Percentiles rank a stretch among this genome's conserved stretches.
phyloP scores from a whole-genome alignment of 2,797 vertebrate genomes.

The Darevskia mixta region DNA sequence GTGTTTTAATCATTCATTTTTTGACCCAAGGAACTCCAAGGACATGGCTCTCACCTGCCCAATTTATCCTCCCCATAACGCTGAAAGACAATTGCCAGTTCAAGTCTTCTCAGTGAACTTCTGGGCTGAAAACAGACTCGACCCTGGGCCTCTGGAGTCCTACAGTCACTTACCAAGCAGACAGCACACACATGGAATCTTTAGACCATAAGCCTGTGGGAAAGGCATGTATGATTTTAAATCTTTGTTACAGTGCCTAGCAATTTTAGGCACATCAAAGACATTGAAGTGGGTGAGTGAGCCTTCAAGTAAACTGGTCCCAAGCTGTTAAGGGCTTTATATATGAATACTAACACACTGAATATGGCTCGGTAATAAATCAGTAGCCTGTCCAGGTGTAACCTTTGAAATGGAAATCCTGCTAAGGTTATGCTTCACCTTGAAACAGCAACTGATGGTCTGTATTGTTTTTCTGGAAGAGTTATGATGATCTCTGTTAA shows the following conservation, averaged over 20 bases:
- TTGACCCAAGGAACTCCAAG: too few species aligned
- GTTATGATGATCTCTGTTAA: not conserved
- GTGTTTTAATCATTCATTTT: too few species aligned
- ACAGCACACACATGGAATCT: not conserved
- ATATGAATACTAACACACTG: not conserved
- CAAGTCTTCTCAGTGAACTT: not conserved
- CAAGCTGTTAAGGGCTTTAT: too few species aligned
- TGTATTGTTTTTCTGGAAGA: not conserved
- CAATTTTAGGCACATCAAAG: not conserved
- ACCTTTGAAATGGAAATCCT: not conserved
- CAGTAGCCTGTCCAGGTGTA: not conserved
- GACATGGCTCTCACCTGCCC: too few species aligned
- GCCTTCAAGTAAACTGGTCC: too few species aligned
- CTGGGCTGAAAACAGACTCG: not conserved
- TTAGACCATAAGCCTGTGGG: not conserved
- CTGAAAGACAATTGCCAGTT: too few species aligned
- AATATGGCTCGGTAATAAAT: not conserved
- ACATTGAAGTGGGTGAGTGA: not conserved
- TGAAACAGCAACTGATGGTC: not conserved
- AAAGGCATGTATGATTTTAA: not conserved
- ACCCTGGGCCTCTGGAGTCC: not conserved
- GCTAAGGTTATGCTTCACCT: not conserved
- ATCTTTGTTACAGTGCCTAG: not conserved
- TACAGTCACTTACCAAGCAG: too few species aligned
- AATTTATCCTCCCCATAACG: too few species aligned